These are phyloP conservation scores for Drosophila barbarae DNA, from an alignment of 2,888 invertebrate genomes.

Conservation along the genomic window DNA sequence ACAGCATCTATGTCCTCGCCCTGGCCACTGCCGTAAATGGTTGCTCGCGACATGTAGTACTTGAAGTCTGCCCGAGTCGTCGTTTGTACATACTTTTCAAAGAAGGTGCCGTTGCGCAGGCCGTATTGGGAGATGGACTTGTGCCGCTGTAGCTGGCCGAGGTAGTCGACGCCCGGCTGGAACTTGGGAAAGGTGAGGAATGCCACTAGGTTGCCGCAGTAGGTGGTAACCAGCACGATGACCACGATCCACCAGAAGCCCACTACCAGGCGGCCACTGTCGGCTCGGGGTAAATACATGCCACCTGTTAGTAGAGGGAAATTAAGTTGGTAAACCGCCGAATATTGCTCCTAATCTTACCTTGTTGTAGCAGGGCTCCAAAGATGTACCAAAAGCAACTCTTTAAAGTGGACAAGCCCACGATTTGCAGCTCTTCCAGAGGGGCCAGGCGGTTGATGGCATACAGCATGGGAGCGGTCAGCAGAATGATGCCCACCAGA, in stretches of 20 bases:
- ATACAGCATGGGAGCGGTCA: constrained; percentile 89
- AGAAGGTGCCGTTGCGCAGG: constrained; percentile 86
- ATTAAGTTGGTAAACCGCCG: not conserved
- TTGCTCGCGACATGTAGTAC: constrained; percentile 82
- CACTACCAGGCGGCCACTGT: constrained; percentile 91
- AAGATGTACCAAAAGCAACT: constrained; percentile 86
- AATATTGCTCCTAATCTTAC: constrained; percentile 79
- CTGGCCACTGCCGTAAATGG: constrained; percentile 80
- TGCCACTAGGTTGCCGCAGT: constrained; percentile 94
- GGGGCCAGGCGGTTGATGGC: constrained; percentile 87
- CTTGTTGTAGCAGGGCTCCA: constrained; percentile 94
- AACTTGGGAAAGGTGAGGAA: constrained; percentile 93
- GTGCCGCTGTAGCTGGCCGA: constrained; percentile 79
- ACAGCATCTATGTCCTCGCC: constrained; percentile 82
- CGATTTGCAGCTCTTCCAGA: constrained; percentile 66
- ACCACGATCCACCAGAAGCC: constrained; percentile 97
- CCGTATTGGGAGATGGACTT: constrained; percentile 86
- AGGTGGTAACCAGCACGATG: constrained; percentile 92
- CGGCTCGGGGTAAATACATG: constrained; percentile 90
- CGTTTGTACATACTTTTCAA: constrained; percentile 83
- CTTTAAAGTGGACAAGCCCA: constrained; percentile 80
- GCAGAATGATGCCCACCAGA: constrained; percentile 85
- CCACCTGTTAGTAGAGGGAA: constrained; percentile 83
- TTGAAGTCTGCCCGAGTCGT: constrained; percentile 74
- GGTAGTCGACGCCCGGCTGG: constrained; percentile 76